Base-by-base conservation (phyloP, 2,797 vertebrate genomes). In the Miichthys miiuy region DNA sequence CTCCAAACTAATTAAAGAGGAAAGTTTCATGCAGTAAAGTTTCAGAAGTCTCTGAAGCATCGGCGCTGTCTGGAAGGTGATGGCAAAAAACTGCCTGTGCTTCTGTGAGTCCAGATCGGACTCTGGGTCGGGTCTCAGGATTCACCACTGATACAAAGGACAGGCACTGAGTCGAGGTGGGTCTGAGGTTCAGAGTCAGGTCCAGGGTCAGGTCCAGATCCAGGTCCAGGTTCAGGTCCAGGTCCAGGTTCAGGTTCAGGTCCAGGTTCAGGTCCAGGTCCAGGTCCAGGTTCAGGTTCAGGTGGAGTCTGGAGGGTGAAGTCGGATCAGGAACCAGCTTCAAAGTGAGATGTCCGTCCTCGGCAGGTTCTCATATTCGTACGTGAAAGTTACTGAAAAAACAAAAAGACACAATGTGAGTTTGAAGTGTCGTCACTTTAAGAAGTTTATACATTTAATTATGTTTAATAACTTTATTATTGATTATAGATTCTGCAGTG, bases 361-460 rank as follows among this genome's bases (percentile, higher is more conserved):
- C 80, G 50, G 81, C 60, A 70, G 58, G 66, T 54, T 60, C 83
- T 99, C 94, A 99, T 94, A 99, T 98, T 88, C 97, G 95, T 94
- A 99, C 94, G 88, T 99, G 98, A 91, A 99, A 99, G 87, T 97
- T 99, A 94, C 97, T 99, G 93, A 34, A 91, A 81, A 70, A 44
- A 13, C 11, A 44, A 44, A 3, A 12, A 42, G 11, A 42, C 12
- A 42, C 41, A 13, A 8, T 8, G 34, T 68, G 5, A 62, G 20
- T 25, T 57, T 70, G 0, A 34, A 34, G 8, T 34, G 34, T 34
- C 7, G 34, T 34, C 1, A 34, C 34, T 34, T 34, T 34, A 34
- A 34, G 34, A 34, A 8, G 34, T 8, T 6, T 30, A 30, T 34
- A 34, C 34, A 34, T 34, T 34, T 34, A 34, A 34, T 34, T 7